Evolutionary conservation across 2,888 invertebrate species (phyloP).

Genomic region (Watsonalla cultraria): DNA sequence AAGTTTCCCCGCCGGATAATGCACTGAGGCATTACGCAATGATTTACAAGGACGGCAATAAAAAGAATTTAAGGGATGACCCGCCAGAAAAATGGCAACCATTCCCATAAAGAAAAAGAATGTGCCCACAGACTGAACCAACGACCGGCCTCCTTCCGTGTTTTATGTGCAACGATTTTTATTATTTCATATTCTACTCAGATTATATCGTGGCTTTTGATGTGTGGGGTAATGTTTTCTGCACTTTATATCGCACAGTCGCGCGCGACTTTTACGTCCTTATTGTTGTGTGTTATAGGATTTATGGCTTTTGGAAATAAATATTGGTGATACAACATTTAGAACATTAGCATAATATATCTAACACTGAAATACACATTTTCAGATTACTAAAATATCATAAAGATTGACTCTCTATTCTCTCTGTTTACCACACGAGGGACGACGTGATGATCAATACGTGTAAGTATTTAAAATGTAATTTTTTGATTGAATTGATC

Average conservation of each 20-base stretch:
- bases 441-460: too few relatives aligned
- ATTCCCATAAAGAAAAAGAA: constrained; percentile 68
- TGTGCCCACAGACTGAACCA: constrained; percentile 47
- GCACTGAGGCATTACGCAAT: constrained; percentile 75
- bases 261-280: background rate
- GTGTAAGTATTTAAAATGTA: too few relatives aligned
- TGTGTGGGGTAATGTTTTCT: background rate
- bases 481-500: too few relatives aligned
- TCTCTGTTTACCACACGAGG: too few relatives aligned
- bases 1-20: constrained; percentile 76
- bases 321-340: background rate
- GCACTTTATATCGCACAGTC: background rate
- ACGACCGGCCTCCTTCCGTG: constrained; percentile 24
- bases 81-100: constrained; percentile 51
- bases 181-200: constrained; percentile 42
- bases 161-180: constrained; percentile 33
- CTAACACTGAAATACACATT: too few relatives aligned
- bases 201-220: constrained; percentile 2
- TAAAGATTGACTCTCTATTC: too few relatives aligned
- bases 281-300: background rate
- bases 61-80: constrained; percentile 79
- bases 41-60: constrained; percentile 77
- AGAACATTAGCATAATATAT: too few relatives aligned
- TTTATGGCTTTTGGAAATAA: background rate
- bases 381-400: too few relatives aligned